phyloP scores from a whole-genome alignment of 1,140 invertebrate species.

The Papilio glaucus region DNA sequence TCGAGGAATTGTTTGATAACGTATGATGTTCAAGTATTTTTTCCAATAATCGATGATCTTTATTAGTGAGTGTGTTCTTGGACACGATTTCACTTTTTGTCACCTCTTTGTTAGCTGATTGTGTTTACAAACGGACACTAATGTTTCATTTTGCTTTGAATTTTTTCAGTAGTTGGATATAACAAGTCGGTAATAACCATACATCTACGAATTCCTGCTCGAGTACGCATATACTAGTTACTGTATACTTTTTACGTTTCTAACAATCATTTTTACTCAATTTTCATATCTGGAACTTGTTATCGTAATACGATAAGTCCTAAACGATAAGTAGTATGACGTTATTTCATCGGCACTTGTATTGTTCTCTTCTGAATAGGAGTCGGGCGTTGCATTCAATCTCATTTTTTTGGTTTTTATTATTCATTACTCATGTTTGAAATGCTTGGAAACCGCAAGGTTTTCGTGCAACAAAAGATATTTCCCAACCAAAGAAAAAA shows the following conservation, averaged over 20 bases:
- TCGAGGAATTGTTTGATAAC: constrained; percentile 18
- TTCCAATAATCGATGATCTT: constrained; percentile 9
- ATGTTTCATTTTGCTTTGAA: neutral
- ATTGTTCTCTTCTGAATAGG: neutral
- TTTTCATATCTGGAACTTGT: neutral
- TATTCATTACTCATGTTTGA: neutral
- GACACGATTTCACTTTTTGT: constrained; percentile 11
- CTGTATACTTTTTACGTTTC: neutral
- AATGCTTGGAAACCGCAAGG: neutral
- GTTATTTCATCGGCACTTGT: too few species aligned
- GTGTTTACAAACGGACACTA: neutral
- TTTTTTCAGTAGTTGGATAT: neutral
- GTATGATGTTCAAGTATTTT: constrained; percentile 13
- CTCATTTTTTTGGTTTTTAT: constrained; percentile 1
- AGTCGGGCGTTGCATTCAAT: neutral
- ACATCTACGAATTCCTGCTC: neutral
- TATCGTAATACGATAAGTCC: neutral
- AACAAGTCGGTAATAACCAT: too few species aligned
- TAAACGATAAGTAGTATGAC: neutral
- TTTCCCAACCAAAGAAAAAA: too few species aligned
- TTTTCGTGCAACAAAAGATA: too few species aligned
- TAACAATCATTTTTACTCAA: constrained; percentile 6
- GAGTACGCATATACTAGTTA: neutral
- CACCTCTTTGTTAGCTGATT: neutral
- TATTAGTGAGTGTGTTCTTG: neutral